Conservation (phyloP, 1,140 invertebrate genomes). For the Medauroidea extradentata region DNA sequence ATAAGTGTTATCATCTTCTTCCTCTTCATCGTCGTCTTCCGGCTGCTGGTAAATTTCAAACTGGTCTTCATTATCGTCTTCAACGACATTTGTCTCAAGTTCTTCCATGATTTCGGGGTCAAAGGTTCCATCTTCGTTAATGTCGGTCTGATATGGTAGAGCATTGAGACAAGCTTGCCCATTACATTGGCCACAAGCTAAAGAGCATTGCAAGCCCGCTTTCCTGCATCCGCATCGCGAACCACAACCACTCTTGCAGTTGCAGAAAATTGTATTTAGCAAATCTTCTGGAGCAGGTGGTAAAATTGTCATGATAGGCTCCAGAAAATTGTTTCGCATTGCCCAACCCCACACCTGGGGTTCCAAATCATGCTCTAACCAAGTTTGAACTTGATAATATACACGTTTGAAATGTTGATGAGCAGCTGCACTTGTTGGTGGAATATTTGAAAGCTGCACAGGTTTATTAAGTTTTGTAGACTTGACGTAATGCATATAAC, state of each 20-base stretch:
- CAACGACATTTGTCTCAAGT: conserved; percentile 13
- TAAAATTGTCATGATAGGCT: too few relatives aligned
- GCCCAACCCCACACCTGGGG: too few relatives aligned
- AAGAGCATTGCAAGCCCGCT: conserved; percentile 3
- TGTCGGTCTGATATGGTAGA: not conserved
- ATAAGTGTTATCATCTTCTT: conserved; percentile 11
- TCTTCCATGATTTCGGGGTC: conserved; percentile 10
- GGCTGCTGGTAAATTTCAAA: conserved; percentile 12
- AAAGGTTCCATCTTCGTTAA: conserved; percentile 13
- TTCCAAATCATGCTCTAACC: conserved; percentile 30
- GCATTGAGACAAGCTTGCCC: not conserved
- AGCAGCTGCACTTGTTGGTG: conserved; percentile 25
- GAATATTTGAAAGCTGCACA: conserved; percentile 10
- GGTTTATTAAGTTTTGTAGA: conserved; percentile 12
- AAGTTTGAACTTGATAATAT: conserved; percentile 43
- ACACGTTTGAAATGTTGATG: conserved; percentile 31
- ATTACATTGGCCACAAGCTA: conserved; percentile 1
- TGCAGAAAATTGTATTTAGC: conserved; percentile 12
- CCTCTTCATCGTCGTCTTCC: conserved; percentile 14
- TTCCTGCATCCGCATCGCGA: conserved; percentile 9
- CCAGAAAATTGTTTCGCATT: too few relatives aligned
- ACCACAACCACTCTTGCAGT: conserved; percentile 12
- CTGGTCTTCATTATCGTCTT: conserved; percentile 14
- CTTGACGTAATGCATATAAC: too few relatives aligned
- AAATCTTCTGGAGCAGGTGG: not conserved